Base-by-base conservation (phyloP, 2,797 vertebrate species). In the Malacoraja senta region DNA sequence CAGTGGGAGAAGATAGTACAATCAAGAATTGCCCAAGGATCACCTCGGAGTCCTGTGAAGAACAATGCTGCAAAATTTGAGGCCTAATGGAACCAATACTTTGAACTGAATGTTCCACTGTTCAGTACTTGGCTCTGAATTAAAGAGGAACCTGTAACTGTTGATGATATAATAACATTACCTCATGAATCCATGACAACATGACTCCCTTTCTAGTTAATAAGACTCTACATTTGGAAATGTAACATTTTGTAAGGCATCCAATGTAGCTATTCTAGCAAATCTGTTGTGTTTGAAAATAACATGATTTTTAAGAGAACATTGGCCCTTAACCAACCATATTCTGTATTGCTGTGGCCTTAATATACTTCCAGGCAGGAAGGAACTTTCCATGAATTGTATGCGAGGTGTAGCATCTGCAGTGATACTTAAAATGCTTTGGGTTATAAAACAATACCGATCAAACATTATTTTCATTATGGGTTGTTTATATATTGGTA, bases 1-100 rank as follows among this genome's bases (percentile, higher is more conserved):
- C 98, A 99, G 94, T 99, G 99, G 99, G 98, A 99, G 95, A 98
- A 97, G 95, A 97, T 99, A 80, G 98, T 97, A 0, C 96, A 93
- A 32, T 98, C 98, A 78, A 98, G 99, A 94, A 96, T 96, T 94
- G 95, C 95, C 0, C 96, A 96, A 0, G 93, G 95, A 61, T 97
- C 97, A 96, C 94, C 96, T 94, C 94, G 96, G 0, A 93, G 94
- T 76, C 91, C 93, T 93, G 95, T 95, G 3, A 97, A 97, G 95
- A 96, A 96, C 83, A 96, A 96, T 94, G 97, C 97, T 0, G 97
- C 97, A 94, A 98, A 97, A 96, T 97, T 97, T 9, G 98, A 98
- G 93, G 97, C 98, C 95, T 98, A 96, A 99, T 91, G 35, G 32
- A 58, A 74, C 26, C 35, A 29, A 32, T 71, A 95, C 95, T 95